Percentiles rank a stretch among this genome's conserved stretches.
phyloP scores from a whole-genome alignment of 2,797 vertebrate genomes.

The Paedocypris micromegethes region DNA sequence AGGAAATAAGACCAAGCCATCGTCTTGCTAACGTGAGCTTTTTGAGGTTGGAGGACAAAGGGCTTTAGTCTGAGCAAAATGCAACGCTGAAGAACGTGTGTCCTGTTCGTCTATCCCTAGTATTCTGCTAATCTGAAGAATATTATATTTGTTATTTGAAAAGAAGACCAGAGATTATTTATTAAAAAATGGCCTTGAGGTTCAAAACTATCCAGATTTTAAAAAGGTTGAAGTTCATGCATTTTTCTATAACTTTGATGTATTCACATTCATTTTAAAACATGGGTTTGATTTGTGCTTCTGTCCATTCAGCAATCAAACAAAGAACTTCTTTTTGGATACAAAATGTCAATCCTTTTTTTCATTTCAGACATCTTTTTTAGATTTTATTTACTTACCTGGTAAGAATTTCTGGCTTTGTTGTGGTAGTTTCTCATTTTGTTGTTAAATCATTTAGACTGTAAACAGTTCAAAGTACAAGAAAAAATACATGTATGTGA shows the following conservation, averaged over 20 bases:
- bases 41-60: conserved; percentile 55
- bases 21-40: conserved; percentile 55
- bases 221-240: conserved; percentile 56
- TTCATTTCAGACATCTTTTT: conserved; percentile 44
- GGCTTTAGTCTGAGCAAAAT: conserved; percentile 51
- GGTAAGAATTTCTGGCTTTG: conserved; percentile 65
- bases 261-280: conserved; percentile 48
- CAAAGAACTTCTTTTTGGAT: conserved; percentile 44
- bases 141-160: conserved; percentile 61
- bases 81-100: conserved; percentile 50
- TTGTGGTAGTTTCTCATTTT: conserved; percentile 82
- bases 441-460: conserved; percentile 82
- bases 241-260: conserved; percentile 51
- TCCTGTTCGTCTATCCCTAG: conserved; percentile 58
- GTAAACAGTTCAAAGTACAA: conserved; percentile 70
- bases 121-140: conserved; percentile 51
- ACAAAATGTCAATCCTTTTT: conserved; percentile 37
- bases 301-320: conserved; percentile 62
- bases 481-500: conserved; percentile 69
- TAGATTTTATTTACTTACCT: conserved; percentile 30
- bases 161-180: conserved; percentile 62
- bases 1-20: conserved; percentile 51
- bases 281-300: conserved; percentile 62
- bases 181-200: conserved; percentile 52
- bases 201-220: conserved; percentile 55